Percentiles rank a stretch among this genome's conserved stretches.
phyloP scores from a whole-genome alignment of 1,140 invertebrate species.

The Tyrophagus putrescentiae region DNA sequence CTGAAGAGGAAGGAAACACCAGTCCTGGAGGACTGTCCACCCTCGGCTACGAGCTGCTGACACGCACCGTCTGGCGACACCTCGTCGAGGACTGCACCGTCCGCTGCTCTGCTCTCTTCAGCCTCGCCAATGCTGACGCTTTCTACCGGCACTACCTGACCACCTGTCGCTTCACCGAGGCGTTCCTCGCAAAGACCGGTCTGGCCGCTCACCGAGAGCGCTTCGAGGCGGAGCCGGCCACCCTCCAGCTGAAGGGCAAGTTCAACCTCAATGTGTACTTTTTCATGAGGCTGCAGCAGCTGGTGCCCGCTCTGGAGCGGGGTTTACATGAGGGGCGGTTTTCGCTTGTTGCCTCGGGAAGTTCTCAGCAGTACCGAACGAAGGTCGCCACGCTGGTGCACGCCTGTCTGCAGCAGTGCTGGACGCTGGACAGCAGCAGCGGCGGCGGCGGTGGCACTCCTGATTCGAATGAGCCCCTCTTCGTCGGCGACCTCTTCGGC shows the following conservation, averaged over 20 bases:
- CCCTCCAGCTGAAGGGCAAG: constrained; percentile 51
- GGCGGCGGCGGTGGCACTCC: no score
- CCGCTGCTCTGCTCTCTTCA: constrained; percentile 63
- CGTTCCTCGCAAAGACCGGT: not conserved
- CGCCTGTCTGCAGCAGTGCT: constrained; percentile 46
- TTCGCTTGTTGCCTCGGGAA: constrained; percentile 20
- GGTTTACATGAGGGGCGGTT: constrained; percentile 35
- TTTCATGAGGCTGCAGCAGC: constrained; percentile 57
- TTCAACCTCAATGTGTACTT: constrained; percentile 59
- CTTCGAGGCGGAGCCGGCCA: constrained; percentile 24
- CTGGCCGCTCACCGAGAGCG: not conserved
- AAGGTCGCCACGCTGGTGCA: constrained; percentile 37
- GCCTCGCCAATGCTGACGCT: constrained; percentile 66
- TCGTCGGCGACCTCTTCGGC: constrained; percentile 51
- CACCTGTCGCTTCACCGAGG: constrained; percentile 57
- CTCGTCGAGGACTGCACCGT: constrained; percentile 55
- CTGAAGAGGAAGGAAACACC: not conserved
- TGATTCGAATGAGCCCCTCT: constrained; percentile 51
- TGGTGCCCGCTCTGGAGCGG: constrained; percentile 52
- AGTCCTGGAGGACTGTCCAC: not conserved
- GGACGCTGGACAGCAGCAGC: constrained; percentile 44
- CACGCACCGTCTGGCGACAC: constrained; percentile 77
- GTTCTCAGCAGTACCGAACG: constrained; percentile 34
- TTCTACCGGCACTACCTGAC: constrained; percentile 51
- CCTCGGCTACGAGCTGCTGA: constrained; percentile 51